Percentiles rank a stretch among this genome's conserved stretches.
phyloP scores from a whole-genome alignment of 2,797 vertebrate genomes.

The Moxostoma hubbsi region DNA sequence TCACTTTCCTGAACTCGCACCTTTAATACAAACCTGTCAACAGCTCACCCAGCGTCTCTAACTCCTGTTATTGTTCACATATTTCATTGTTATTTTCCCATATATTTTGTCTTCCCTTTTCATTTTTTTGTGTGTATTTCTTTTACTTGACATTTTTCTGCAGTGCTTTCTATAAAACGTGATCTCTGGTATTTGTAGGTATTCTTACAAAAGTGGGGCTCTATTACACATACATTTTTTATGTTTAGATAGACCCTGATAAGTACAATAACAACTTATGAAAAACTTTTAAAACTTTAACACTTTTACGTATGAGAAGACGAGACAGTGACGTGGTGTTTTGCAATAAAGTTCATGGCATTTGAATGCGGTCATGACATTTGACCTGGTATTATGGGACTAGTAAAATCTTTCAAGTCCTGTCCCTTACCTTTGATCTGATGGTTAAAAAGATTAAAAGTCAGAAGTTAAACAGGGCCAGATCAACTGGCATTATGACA shows the following conservation, averaged over 20 bases:
- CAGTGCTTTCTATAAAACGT: background rate
- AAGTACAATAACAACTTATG: too few relatives aligned
- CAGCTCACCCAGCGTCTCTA: constrained; percentile 15
- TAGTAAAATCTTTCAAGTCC: constrained; percentile 19
- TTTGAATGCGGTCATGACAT: constrained; percentile 9
- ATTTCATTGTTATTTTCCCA: background rate
- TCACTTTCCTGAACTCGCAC: constrained; percentile 44
- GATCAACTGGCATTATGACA: background rate
- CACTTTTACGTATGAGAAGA: too few relatives aligned
- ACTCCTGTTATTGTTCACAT: background rate
- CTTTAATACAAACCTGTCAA: constrained; percentile 41
- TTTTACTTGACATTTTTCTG: background rate
- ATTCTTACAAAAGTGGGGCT: too few relatives aligned
- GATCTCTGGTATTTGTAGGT: too few relatives aligned
- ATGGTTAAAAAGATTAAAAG: constrained; percentile 27
- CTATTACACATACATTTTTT: too few relatives aligned
- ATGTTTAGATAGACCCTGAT: too few relatives aligned
- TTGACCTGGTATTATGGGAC: constrained; percentile 15
- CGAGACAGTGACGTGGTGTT: background rate
- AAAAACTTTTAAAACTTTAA: too few relatives aligned
- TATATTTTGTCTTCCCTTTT: background rate
- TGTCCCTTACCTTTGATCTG: constrained; percentile 1
- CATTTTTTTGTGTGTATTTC: background rate
- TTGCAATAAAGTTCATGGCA: constrained; percentile 2
- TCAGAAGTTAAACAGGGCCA: constrained; percentile 19